Evolutionary conservation across 2,113 vertebrate species (phyloP).

Genomic region (Barbus barbus): DNA sequence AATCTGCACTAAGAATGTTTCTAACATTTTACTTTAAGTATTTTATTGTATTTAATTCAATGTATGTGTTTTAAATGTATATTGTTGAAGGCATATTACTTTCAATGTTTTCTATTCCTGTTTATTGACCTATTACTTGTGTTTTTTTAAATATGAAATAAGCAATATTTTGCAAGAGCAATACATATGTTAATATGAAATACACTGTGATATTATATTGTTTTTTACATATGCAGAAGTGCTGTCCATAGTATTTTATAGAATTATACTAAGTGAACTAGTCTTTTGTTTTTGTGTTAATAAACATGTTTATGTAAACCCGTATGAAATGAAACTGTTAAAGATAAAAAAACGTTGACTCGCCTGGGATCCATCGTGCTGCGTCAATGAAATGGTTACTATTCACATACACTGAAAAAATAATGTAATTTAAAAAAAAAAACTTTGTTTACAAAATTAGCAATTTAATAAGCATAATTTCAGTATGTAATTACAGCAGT

Average conservation of each 20-base stretch:
- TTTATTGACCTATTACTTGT: constrained; percentile 46
- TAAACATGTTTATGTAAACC: neutral
- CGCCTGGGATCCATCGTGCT: neutral
- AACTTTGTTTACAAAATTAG: neutral
- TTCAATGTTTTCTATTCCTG: constrained; percentile 27
- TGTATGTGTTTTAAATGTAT: constrained; percentile 57
- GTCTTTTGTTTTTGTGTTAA: constrained; percentile 28
- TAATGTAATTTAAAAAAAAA: neutral
- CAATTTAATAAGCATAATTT: neutral
- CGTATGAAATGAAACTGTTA: neutral
- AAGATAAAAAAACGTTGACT: neutral
- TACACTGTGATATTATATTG: constrained; percentile 69
- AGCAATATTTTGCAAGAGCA: constrained; percentile 20
- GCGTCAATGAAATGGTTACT: neutral
- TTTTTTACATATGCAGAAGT: constrained; percentile 18
- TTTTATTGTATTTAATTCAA: constrained; percentile 68
- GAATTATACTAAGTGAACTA: constrained; percentile 41
- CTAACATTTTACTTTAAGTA: constrained; percentile 49
- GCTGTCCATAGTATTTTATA: constrained; percentile 16
- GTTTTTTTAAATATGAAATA: constrained; percentile 65
- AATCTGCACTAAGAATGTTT: constrained; percentile 71
- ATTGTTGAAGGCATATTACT: constrained; percentile 56
- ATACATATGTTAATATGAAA: constrained; percentile 54
- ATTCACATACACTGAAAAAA: neutral
- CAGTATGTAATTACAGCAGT: neutral